Percentiles rank a stretch among this genome's conserved stretches.
phyloP scores from a whole-genome alignment of 92 coral and sea anemone species.

The Umimayanthus chanpuru region DNA sequence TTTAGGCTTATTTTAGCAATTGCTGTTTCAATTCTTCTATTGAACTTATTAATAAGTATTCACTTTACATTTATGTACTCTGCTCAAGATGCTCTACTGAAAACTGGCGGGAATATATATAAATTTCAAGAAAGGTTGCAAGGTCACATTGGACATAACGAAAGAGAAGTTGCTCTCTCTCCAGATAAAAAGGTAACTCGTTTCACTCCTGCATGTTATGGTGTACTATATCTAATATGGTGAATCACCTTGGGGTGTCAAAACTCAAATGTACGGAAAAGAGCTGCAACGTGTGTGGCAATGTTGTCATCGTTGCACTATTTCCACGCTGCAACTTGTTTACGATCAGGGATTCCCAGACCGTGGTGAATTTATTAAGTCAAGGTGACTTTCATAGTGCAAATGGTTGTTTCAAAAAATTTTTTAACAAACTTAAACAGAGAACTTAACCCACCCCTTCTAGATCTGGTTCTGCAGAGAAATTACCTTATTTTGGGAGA shows the following conservation, averaged over 20 bases:
- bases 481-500: neutral
- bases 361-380: too few relatives aligned
- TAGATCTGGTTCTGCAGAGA: neutral
- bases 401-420: too few relatives aligned
- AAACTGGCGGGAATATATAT: slow-evolving; percentile 56
- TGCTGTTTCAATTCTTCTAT: slow-evolving; percentile 71
- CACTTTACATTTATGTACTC: slow-evolving; percentile 86
- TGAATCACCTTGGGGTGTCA: too few relatives aligned
- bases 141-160: slow-evolving; percentile 69
- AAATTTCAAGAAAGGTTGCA: slow-evolving; percentile 43
- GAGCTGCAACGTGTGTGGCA: too few relatives aligned
- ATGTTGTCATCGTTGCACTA: too few relatives aligned
- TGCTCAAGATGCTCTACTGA: slow-evolving; percentile 68
- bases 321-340: too few relatives aligned
- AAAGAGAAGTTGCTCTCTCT: neutral
- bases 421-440: neutral
- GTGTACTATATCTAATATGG: too few relatives aligned
- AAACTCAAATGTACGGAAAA: neutral
- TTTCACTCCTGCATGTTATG: neutral
- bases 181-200: slow-evolving; percentile 8
- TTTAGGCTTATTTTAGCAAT: slow-evolving; percentile 84
- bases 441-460: neutral
- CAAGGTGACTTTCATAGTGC: too few relatives aligned
- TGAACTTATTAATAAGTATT: slow-evolving; percentile 81
- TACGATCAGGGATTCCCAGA: too few relatives aligned